Evolutionary conservation across 2,888 invertebrate genomes (phyloP).

Genomic region (Leptinotarsa tumamoca): DNA sequence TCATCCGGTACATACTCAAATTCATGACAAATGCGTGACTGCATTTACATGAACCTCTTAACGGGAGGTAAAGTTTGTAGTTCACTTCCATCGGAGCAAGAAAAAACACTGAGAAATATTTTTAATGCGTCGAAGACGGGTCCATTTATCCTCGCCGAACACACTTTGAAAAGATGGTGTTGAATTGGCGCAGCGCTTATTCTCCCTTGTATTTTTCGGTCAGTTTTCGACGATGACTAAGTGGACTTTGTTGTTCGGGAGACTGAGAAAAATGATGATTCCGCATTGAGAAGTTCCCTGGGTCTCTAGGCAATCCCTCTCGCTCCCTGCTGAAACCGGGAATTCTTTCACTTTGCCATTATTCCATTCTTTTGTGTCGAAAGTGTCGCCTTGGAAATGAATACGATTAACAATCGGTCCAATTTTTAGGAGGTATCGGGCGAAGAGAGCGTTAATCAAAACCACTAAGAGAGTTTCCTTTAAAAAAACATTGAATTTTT

Average conservation of each 20-base stretch:
- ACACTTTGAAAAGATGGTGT: conserved; percentile 56
- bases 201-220: conserved; percentile 62
- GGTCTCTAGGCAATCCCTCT: conserved; percentile 62
- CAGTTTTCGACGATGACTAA: conserved; percentile 68
- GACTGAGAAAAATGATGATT: conserved; percentile 70
- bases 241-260: conserved; percentile 70
- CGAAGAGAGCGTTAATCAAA: conserved; percentile 40
- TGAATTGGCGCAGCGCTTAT: conserved; percentile 60
- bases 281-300: conserved; percentile 66
- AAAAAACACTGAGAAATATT: conserved; percentile 47
- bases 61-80: conserved; percentile 19
- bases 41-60: conserved; percentile 16
- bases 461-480: conserved; percentile 14
- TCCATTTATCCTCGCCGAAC: conserved; percentile 53
- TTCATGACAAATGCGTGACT: conserved; percentile 8
- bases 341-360: conserved; percentile 57
- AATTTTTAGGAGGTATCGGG: conserved; percentile 46
- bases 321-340: conserved; percentile 58
- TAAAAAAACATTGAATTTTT: not conserved
- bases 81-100: conserved; percentile 25
- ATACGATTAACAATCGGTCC: conserved; percentile 49
- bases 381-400: conserved; percentile 49
- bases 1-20: not conserved
- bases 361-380: conserved; percentile 52
- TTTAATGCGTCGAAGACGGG: conserved; percentile 53